Conservation (phyloP, 2,888 invertebrate genomes). For the Orthonevra nobilis region DNA sequence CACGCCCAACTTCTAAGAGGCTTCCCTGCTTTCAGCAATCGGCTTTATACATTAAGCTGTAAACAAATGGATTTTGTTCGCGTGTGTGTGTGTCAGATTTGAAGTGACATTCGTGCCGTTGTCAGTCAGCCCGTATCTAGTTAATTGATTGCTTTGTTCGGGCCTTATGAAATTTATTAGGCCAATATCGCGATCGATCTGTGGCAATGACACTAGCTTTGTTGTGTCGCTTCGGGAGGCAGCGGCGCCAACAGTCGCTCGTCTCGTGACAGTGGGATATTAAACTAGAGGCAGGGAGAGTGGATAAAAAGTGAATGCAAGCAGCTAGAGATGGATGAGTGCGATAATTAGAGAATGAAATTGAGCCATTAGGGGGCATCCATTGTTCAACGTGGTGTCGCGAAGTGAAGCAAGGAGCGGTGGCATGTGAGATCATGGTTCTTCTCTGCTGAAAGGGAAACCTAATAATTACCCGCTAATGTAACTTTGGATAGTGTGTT, state of each 20-base stretch:
- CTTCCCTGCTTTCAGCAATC: neutral
- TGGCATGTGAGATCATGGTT: conserved; percentile 49
- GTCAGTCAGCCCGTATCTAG: conserved; percentile 29
- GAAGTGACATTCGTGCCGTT: too few species aligned
- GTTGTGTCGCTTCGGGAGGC: conserved; percentile 5
- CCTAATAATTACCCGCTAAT: conserved; percentile 38
- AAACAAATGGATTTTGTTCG: conserved; percentile 17
- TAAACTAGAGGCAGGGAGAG: conserved; percentile 24
- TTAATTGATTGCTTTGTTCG: conserved; percentile 58
- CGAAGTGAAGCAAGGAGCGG: conserved; percentile 7
- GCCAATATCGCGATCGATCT: conserved; percentile 55
- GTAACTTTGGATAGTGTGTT: conserved; percentile 40
- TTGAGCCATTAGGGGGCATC: conserved; percentile 52
- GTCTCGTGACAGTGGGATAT: conserved; percentile 59
- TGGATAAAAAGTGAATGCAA: conserved; percentile 26
- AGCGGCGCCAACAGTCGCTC: conserved; percentile 17
- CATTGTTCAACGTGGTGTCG: too few species aligned
- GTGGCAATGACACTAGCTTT: conserved; percentile 16
- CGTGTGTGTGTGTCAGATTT: neutral
- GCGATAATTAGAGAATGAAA: conserved; percentile 61
- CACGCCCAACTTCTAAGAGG: conserved; percentile 28
- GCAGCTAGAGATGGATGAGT: conserved; percentile 43
- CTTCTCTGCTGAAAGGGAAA: conserved; percentile 56
- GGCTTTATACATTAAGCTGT: conserved; percentile 1
- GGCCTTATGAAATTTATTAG: conserved; percentile 56